phyloP scores from a whole-genome alignment of 2,113 vertebrate species.

The Otolemur garnettii region DNA sequence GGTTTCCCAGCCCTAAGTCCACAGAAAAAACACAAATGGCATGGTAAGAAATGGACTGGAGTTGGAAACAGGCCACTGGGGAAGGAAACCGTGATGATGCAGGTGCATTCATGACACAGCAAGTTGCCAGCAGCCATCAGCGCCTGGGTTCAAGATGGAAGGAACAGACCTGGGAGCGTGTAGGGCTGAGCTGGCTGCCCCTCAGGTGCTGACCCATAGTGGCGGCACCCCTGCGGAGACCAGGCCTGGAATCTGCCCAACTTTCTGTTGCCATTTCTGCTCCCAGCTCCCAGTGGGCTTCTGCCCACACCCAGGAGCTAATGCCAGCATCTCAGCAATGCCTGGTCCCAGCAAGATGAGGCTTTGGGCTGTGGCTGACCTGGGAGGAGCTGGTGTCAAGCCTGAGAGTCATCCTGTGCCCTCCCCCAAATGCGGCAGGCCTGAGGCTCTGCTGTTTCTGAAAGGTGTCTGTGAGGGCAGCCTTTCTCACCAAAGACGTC shows the following conservation, averaged over 20 bases:
- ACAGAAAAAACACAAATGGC: neutral
- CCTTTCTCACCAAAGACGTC: neutral
- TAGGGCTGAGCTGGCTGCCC: neutral
- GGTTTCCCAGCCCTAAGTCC: neutral
- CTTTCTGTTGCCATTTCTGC: neutral
- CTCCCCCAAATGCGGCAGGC: neutral
- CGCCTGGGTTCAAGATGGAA: too few species aligned
- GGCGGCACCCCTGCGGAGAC: neutral
- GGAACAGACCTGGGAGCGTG: neutral
- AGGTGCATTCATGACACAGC: too few species aligned
- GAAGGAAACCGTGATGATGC: too few species aligned
- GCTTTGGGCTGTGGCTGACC: too few species aligned
- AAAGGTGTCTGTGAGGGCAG: fast-evolving
- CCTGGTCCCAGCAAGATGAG: too few species aligned
- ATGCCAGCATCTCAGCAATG: too few species aligned
- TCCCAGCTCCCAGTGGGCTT: neutral
- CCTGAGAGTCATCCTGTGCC: neutral
- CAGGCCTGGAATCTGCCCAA: neutral
- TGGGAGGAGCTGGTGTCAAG: neutral
- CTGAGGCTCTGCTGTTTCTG: neutral
- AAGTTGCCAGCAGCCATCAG: neutral
- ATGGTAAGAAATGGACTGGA: neutral
- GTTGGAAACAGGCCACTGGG: neutral
- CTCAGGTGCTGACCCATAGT: neutral
- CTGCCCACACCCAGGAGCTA: neutral